phyloP scores from a whole-genome alignment of 2,888 invertebrate species.

The Cataglyphis cursor region DNA sequence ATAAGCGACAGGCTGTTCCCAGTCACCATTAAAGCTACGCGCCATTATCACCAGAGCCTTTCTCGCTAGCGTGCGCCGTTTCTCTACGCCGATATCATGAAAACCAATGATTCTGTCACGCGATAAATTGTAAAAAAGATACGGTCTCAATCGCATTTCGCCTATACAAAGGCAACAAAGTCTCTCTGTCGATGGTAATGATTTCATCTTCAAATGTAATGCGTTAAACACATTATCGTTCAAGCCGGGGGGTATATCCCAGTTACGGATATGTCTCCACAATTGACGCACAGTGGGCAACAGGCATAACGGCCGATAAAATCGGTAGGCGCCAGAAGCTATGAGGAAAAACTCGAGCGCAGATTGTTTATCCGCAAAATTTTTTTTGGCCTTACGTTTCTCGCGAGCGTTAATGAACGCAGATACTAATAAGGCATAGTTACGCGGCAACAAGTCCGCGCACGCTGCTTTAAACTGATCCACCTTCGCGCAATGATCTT shows the following conservation, averaged over 20 bases:
- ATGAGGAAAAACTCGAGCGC: constrained; percentile 43
- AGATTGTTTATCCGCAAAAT: constrained; percentile 20
- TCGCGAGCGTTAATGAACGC: constrained; percentile 26
- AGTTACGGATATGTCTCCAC: constrained; percentile 28
- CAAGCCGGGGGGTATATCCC: constrained; percentile 32
- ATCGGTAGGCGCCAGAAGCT: constrained; percentile 32
- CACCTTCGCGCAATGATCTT: background rate
- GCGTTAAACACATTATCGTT: constrained; percentile 40
- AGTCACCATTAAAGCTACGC: constrained; percentile 20
- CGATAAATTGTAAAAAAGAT: constrained; percentile 48
- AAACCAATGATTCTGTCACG: constrained; percentile 45
- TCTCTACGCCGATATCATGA: constrained; percentile 18
- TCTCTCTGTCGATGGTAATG: constrained; percentile 3
- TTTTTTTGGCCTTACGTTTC: constrained; percentile 4
- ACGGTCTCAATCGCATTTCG: constrained; percentile 27
- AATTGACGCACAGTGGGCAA: constrained; percentile 30
- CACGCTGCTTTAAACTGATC: constrained; percentile 29
- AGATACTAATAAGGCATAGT: constrained; percentile 12
- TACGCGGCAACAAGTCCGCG: constrained; percentile 15
- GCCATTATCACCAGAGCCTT: constrained; percentile 34
- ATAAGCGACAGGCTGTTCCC: constrained; percentile 45
- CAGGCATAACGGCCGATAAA: constrained; percentile 20
- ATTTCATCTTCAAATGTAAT: constrained; percentile 32
- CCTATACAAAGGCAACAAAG: constrained; percentile 14
- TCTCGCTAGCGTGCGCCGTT: constrained; percentile 34